Evolutionary conservation across 2,888 invertebrate genomes (phyloP), one percentile per base, ranked within the genome.

Genomic region (Leptarthrus brevirostris): DNA sequence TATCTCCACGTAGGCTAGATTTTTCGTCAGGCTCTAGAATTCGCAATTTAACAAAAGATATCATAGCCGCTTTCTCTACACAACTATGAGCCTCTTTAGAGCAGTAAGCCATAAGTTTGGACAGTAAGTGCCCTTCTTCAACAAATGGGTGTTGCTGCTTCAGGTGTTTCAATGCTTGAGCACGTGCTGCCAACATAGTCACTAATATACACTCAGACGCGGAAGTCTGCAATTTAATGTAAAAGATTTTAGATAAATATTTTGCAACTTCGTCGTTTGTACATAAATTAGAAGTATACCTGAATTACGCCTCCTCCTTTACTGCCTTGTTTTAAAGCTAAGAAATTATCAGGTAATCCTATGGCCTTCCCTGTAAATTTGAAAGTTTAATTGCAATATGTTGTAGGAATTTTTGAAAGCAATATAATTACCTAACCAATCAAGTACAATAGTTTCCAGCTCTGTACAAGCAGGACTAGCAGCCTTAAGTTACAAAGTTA

Each of bases 391-490:
- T 22, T 44, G 40, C n/a, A 12, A 14, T 30, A n/a, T 56, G 12
- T 12, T 16, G 54, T 3, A 20, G 53, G 20, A 40, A n/a, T 40
- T 22, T 34, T 10, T 40, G 4, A 18, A 34, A 69, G 14, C 30
- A 20, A 10, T 3, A 14, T n/a, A n/a, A n/a, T n/a, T 87, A 90
- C 95, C 96, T 82, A 98, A 88, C 98, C 97, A 98, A 86, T 98
- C 97, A 78, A 97, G 86, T 79, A 97, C 95, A 77, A 98, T 94
- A 1, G 95, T 96, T 87, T 98, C 98, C 79, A 98, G 85, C 86
- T 98, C 98, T 47, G 97, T 97, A 83, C 96, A 96, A 1, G 97
- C 96, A 1, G 98, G 97, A 86, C 96, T 96, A n/a, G 97, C 96
- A 16, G 97, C 97, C 95, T 95, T 87, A 1, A 66, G 73, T 22